Evolutionary conservation across 2,797 vertebrate species (phyloP).

Genomic region (Aeoliscus strigatus): DNA sequence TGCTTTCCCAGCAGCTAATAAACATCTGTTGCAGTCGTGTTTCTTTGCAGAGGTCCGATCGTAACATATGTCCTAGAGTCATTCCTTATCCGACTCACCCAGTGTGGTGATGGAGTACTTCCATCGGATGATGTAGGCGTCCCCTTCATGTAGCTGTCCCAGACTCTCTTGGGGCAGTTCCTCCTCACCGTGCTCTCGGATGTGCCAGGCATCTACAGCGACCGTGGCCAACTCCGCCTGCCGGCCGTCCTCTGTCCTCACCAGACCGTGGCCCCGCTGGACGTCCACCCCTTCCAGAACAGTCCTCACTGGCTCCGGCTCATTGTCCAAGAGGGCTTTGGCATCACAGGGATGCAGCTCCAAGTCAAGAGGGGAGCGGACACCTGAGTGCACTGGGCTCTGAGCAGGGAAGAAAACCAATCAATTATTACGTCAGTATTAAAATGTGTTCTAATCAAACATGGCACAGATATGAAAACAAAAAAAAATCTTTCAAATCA

Average conservation of each 20-base stretch:
- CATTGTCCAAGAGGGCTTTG: conserved; percentile 62
- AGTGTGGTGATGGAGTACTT: conserved; percentile 79
- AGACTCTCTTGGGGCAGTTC: conserved; percentile 66
- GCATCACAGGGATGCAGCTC: conserved; percentile 73
- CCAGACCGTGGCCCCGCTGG: conserved; percentile 73
- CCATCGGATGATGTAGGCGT: conserved; percentile 81
- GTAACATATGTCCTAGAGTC: too few species aligned
- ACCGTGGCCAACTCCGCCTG: conserved; percentile 73
- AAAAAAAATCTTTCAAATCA: too few species aligned
- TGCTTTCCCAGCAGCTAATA: too few species aligned
- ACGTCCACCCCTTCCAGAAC: conserved; percentile 75
- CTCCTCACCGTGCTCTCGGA: conserved; percentile 76
- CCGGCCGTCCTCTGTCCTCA: conserved; percentile 69
- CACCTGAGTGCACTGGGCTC: conserved; percentile 48
- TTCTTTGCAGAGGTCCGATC: too few species aligned
- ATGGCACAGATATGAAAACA: too few species aligned
- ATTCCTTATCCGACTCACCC: conserved; percentile 58
- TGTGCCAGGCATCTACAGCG: conserved; percentile 76
- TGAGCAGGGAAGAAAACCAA: conserved; percentile 9
- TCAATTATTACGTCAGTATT: not conserved
- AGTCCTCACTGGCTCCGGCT: conserved; percentile 44
- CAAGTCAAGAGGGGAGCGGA: conserved; percentile 45
- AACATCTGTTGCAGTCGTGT: too few species aligned
- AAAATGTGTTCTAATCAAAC: too few species aligned
- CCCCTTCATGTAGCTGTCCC: conserved; percentile 75